phyloP scores from a whole-genome alignment of 2,888 invertebrate species.

The Synergus umbraculus region DNA sequence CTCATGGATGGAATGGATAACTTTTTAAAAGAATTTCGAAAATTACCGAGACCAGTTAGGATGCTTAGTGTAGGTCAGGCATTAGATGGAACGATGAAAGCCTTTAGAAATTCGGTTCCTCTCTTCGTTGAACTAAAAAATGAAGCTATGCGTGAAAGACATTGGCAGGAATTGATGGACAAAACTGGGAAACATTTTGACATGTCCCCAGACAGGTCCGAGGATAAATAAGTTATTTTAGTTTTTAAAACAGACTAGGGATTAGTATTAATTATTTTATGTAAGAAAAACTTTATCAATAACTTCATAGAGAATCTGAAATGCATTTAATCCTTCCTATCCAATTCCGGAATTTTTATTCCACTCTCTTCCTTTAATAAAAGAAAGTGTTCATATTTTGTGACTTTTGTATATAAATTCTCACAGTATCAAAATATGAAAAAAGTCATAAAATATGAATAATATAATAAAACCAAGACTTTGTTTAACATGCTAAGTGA shows the following conservation, averaged over 20 bases:
- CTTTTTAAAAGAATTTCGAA: slow-evolving; percentile 88
- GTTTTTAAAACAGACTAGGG: slow-evolving; percentile 22
- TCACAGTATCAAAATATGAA: neutral
- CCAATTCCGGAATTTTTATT: neutral
- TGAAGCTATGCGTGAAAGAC: slow-evolving; percentile 92
- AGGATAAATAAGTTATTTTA: slow-evolving; percentile 41
- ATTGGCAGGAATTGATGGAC: slow-evolving; percentile 93
- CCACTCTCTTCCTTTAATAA: neutral
- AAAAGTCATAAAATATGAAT: slow-evolving; percentile 15
- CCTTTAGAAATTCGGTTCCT: slow-evolving; percentile 91
- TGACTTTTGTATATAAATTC: neutral
- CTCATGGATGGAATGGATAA: slow-evolving; percentile 91
- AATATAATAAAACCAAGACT: neutral
- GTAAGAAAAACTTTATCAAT: neutral
- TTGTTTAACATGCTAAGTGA: neutral
- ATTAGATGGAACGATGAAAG: slow-evolving; percentile 90
- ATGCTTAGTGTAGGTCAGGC: slow-evolving; percentile 81
- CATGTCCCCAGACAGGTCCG: slow-evolving; percentile 85
- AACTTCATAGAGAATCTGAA: neutral
- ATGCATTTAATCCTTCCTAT: neutral
- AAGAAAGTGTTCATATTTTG: slow-evolving; percentile 4
- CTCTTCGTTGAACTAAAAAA: slow-evolving; percentile 94
- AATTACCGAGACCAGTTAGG: slow-evolving; percentile 83
- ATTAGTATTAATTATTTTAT: neutral
- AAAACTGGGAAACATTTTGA: slow-evolving; percentile 91